Base-by-base conservation (phyloP, 2,888 invertebrate species). In the Parnassius smintheus region DNA sequence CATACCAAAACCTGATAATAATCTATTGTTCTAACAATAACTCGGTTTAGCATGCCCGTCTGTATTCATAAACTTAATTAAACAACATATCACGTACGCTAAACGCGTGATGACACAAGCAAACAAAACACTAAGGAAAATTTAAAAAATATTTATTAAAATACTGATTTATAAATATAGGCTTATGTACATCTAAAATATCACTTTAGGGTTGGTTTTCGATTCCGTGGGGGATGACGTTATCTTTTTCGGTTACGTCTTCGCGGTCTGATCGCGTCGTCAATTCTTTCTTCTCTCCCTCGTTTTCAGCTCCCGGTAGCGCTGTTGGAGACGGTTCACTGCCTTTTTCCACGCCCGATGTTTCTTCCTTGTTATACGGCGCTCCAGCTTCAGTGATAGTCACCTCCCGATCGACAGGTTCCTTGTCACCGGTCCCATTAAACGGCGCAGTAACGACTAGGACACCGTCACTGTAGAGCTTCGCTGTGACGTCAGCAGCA, bases 71-170 rank as follows among this genome's bases (percentile, higher is more conserved):
- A 44, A 44, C 49, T 18, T 25, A 50, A 56, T 46, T 45, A 56
- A 55, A 45, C 45, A 13, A 9, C 49, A 9, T 9, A n/a, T 53
- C 62, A 44, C 65, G 56, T 51, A 59, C 49, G 2, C 9, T 49
- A 49, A 13, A 49, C 22, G n/a, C 44, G 18, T 25, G 13, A 57
- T 25, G 18, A 18, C 45, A 51, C 44, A 46, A 13, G n/a, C 59
- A 73, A 77, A 69, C 77, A 78, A 83, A 85, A 84, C 83, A 82
- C 81, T 76, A 67, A 54, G 64, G 67, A 74, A 73, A 75, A 77
- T 76, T 76, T 80, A 83, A 85, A 85, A 78, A 85, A 82, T 82
- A 62, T 90, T 90, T 90, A 89, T 91, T 91, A 86, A 74, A 87
- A 86, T 88, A 87, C 84, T 85, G 82, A 74, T 74, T 82, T 82